These are phyloP conservation scores for Nansenia antarctica DNA, from an alignment of 2,113 vertebrate genomes.

Conservation along the genomic window DNA sequence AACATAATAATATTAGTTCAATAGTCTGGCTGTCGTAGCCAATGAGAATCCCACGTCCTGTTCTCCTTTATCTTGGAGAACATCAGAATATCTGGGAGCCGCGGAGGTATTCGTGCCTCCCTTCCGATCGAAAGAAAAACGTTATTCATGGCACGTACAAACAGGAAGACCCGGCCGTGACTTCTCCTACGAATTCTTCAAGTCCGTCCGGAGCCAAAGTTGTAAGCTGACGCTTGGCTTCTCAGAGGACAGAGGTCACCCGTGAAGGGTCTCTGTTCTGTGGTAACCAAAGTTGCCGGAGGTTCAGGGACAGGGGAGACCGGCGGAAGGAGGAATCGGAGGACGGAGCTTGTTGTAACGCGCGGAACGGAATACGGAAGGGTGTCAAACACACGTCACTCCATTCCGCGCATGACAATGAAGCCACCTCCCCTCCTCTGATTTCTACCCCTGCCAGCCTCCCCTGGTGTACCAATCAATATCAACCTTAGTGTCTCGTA, in stretches of 20 bases:
- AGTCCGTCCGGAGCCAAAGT: slow-evolving; percentile 15
- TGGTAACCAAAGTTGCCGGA: too few species aligned
- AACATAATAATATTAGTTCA: too few species aligned
- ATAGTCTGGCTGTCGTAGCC: not conserved
- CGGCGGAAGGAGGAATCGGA: not conserved
- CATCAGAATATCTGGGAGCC: not conserved
- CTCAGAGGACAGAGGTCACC: slow-evolving; percentile 30
- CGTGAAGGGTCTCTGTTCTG: slow-evolving; percentile 50
- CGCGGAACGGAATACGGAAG: not conserved
- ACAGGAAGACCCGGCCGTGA: slow-evolving; percentile 8
- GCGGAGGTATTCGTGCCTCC: not conserved
- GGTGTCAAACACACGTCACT: not conserved
- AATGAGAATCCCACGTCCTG: not conserved
- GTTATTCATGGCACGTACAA: slow-evolving; percentile 10
- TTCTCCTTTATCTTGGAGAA: not conserved
- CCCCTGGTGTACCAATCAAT: too few species aligned
- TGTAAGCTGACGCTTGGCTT: slow-evolving; percentile 47
- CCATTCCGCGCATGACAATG: too few species aligned
- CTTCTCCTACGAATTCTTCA: slow-evolving; percentile 12
- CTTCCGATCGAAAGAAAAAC: slow-evolving; percentile 2
- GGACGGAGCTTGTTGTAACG: not conserved
- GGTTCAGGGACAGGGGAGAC: too few species aligned
- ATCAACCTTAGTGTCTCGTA: too few species aligned
- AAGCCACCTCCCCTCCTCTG: too few species aligned
- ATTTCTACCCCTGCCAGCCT: too few species aligned